These are phyloP conservation scores for Cecropterus lyciades DNA, from an alignment of 1,140 invertebrate genomes.

Conservation along the genomic window DNA sequence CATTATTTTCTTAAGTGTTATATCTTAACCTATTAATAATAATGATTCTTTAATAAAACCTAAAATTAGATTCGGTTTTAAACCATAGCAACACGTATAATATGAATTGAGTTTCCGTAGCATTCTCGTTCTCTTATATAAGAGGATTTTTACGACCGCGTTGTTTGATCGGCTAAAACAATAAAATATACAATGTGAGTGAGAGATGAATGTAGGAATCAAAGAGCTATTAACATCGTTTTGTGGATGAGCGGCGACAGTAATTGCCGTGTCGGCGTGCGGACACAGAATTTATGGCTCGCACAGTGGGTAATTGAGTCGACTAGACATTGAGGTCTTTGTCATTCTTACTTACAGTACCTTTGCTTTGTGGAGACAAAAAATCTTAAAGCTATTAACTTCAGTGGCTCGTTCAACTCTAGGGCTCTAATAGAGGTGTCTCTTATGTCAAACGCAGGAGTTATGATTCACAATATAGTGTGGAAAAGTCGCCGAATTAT, in stretches of 20 bases:
- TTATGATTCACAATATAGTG: too few species aligned
- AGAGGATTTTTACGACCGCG: constrained; percentile 43
- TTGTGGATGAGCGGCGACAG: constrained; percentile 78
- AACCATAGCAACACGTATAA: neutral
- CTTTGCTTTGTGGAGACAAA: constrained; percentile 1
- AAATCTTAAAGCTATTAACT: constrained; percentile 11
- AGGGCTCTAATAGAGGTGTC: too few species aligned
- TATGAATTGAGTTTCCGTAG: neutral
- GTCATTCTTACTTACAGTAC: constrained; percentile 17
- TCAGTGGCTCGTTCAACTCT: neutral
- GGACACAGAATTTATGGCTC: constrained; percentile 74
- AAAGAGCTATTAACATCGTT: constrained; percentile 74
- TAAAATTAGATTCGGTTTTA: too few species aligned
- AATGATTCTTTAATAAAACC: too few species aligned
- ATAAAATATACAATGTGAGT: constrained; percentile 38
- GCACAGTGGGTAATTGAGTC: constrained; percentile 63
- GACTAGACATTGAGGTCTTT: constrained; percentile 20
- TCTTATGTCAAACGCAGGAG: too few species aligned
- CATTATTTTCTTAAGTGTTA: too few species aligned
- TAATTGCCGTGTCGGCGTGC: constrained; percentile 77
- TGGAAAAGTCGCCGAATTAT: too few species aligned
- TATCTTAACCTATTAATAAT: too few species aligned
- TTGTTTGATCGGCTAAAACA: constrained; percentile 41
- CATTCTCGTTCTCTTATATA: neutral
- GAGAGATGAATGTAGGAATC: constrained; percentile 38